Evolutionary conservation across 2,113 vertebrate species (phyloP).

Genomic region (Lampris megalopsis): DNA sequence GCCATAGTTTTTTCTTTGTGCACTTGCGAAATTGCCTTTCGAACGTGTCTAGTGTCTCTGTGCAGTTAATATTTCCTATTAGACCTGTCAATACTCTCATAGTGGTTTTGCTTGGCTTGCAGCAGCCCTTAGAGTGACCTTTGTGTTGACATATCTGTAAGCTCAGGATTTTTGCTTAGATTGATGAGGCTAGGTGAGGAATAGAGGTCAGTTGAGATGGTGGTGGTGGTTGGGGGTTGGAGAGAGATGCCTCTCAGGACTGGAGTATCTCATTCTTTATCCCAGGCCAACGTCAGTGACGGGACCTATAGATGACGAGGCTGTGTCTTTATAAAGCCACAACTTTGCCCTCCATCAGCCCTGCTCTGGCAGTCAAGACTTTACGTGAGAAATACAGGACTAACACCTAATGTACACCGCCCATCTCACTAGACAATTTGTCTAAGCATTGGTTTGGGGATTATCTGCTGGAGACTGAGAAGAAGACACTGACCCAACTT

Average conservation of each 20-base stretch:
- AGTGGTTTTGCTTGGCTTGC: neutral
- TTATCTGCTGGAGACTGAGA: slow-evolving; percentile 7
- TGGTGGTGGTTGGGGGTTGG: neutral
- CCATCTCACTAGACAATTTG: slow-evolving; percentile 9
- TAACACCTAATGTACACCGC: neutral
- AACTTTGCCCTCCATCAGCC: slow-evolving; percentile 7
- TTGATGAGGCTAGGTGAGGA: slow-evolving; percentile 3
- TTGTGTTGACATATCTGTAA: neutral
- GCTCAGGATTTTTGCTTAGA: neutral
- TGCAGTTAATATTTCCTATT: neutral
- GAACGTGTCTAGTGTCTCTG: neutral
- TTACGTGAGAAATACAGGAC: neutral
- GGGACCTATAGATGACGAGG: slow-evolving; percentile 1
- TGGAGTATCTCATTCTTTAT: slow-evolving; percentile 3
- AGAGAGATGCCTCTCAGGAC: neutral
- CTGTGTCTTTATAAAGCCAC: slow-evolving; percentile 11
- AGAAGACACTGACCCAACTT: slow-evolving; percentile 5
- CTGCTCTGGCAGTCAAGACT: neutral
- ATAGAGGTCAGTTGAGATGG: neutral
- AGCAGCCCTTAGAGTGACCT: neutral
- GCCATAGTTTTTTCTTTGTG: too few species aligned
- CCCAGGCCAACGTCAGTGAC: neutral
- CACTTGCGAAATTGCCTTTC: neutral
- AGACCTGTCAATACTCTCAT: neutral
- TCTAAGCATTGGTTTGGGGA: neutral